Base-by-base conservation (phyloP, 1,140 invertebrate genomes). In the Trachymyrmex septentrionalis region DNA sequence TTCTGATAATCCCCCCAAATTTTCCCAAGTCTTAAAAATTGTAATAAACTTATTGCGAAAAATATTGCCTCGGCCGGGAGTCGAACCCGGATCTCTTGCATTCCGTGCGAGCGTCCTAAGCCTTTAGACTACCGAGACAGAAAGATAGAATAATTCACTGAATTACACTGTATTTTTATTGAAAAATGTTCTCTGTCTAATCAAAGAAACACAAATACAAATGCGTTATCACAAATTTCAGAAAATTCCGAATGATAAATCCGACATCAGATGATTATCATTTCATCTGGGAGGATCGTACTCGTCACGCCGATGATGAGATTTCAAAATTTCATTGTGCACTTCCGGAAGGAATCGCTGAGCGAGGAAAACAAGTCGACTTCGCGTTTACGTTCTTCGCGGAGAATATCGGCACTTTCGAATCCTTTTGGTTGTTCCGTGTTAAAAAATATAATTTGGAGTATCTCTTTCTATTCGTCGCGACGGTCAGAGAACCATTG, bases 341-440 rank as follows among this genome's bases (percentile, higher is more conserved):
- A 21, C 87, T 90, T 7, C 71, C 89, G 6, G 87, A 93, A 59
- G 95, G 94, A n/a, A 30, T 88, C 6, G 92, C 94, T 2, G 85
- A 92, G 86, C 91, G 92, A 71, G 94, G 94, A 6, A 93, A 93
- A 88, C 92, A 90, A 64, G 90, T 86, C 2, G 88, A 92, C 48
- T 88, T 94, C 14, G 48, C 69, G 10, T 96, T 96, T 87, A 93
- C 86, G 66, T 95, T 95, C 57, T 80, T 93, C 10, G 92, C 95
- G 7, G 91, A 93, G 30, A 72, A 92, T 19, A 67, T 93, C 21
- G 95, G 95, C 72, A 92, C 85, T 16, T 95, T 94, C 57, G 94
- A 96, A 91, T 93, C 93, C 19, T 94, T 95, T 78, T 96, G 95
- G 93, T 87, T 91, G 57, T 95, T 96, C 66, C 87, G 81, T n/a